Base-by-base conservation (phyloP, 2,888 invertebrate species). In the Lacanobia wlatinum region DNA sequence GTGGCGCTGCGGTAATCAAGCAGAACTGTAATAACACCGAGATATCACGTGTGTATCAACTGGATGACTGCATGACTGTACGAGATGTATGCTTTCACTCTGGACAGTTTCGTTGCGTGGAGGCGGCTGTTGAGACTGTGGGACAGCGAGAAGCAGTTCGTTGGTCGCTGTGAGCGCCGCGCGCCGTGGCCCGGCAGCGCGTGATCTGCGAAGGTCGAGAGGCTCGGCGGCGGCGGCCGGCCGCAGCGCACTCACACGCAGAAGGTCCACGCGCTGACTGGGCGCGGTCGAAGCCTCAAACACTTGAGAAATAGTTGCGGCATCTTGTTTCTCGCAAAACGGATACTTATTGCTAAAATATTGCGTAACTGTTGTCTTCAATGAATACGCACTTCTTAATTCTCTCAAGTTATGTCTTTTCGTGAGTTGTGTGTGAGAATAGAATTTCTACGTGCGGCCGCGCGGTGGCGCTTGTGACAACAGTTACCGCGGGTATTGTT, bases 401-500 rank as follows among this genome's bases (percentile, higher is more conserved):
- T 18, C 8, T 38, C 70, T 16, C 38, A 38, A 9, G n/a, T 46
- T 18, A 18, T 21, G 10, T 46, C 21, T 21, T 21, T 23, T 55
- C 23, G 8, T 38, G 23, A 12, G 1, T 28, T 9, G 40, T 14
- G 28, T 10, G 65, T n/a, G 28, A 23, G 40, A 43, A 34, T 73
- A 34, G 28, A 40, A 5, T 5, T 43, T 28, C 28, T 52, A 60
- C 18, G 40, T 6, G 23, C 16, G 3, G 0, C 21, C 46, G 34
- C 52, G 10, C 16, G 21, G 28, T 28, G 53, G 21, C 28, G n/a
- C 48, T n/a, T 64, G 63, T 50, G 62, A 66, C 70, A 50, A 72
- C 60, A 60, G 18, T 48, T 38, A 65, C 65, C 28, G 70, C 70
- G 55, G 63, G 61, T 68, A 81, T 84, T 83, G 78, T 83, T 78